Base-by-base conservation (phyloP, 2,888 invertebrate species). In the Rhabditoides inermis region DNA sequence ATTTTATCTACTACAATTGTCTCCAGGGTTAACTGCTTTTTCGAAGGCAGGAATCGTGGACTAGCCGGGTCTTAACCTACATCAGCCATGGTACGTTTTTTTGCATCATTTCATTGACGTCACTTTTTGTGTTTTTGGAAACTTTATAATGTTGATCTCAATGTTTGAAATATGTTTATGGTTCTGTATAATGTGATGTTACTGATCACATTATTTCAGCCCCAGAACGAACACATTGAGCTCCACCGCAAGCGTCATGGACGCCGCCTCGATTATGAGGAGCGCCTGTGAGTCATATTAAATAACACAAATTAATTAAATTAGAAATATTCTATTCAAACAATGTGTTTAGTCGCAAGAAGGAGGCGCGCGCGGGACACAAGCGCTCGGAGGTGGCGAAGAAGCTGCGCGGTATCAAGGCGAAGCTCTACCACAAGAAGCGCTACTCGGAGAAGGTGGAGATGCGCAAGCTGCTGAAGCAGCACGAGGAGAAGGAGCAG, bases 161-260 rank as follows among this genome's bases (percentile, higher is more conserved):
- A 12, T 32, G 10, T 32, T 32, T 32, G 10, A 15, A 32, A 32
- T 12, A 32, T 32, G 32, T 12, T 32, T 32, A 12, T 32, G 10
- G 32, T 32, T 32, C 10, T 10, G 10, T 10, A 32, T 32, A 15
- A 32, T 32, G 10, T 12, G 10, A 32, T 15, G 10, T 32, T 32
- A 12, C 32, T 12, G n/a, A n/a, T n/a, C n/a, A n/a, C 18, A 15
- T 35, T 22, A 42, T 57, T 59, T 58, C 48, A 58, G 92, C 92
- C 92, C 77, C 98, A 98, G 83, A 99, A 98, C 84, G 98, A 99
- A 81, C 91, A 99, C 79, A 95, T 98, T 81, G 98, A 98, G 75
- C 85, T 94, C 61, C 91, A 92, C 79, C 86, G 88, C 77, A 98
- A 95, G 79, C 84, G 95, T 35, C 86, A 90, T 82, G 98, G 98